phyloP scores from a whole-genome alignment of 2,888 invertebrate genomes.

The Dermolepida albohirtum region DNA sequence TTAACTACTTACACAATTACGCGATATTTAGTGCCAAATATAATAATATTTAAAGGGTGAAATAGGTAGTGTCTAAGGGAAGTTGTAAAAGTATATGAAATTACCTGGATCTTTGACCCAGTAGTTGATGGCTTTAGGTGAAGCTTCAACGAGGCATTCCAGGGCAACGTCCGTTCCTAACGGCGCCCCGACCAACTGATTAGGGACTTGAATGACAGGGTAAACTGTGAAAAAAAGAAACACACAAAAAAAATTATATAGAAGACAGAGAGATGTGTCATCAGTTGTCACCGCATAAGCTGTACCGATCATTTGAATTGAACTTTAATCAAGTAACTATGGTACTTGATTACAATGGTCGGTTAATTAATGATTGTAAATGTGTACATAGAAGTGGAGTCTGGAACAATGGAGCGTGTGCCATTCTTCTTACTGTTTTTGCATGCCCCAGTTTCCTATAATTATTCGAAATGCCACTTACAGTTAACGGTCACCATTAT shows the following conservation, averaged over 20 bases:
- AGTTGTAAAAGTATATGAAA: neutral
- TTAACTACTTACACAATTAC: too few species aligned
- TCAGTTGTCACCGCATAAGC: conserved; percentile 38
- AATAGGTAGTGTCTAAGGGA: too few species aligned
- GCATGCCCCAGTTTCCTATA: conserved; percentile 36
- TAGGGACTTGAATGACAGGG: conserved; percentile 91
- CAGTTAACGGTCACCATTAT: conserved; percentile 90
- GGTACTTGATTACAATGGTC: conserved; percentile 43
- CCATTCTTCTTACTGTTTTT: conserved; percentile 43
- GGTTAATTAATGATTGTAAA: conserved; percentile 44
- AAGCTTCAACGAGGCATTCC: conserved; percentile 91
- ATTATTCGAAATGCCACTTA: conserved; percentile 70
- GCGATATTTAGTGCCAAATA: too few species aligned
- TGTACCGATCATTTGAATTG: conserved; percentile 31
- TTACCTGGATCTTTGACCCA: conserved; percentile 88
- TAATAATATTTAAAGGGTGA: too few species aligned
- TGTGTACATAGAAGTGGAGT: conserved; percentile 40
- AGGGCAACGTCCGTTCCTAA: conserved; percentile 87
- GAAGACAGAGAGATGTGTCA: conserved; percentile 37
- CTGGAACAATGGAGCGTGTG: conserved; percentile 35
- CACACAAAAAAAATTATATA: conserved; percentile 7
- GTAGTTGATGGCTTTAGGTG: conserved; percentile 90
- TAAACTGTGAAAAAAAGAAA: conserved; percentile 75
- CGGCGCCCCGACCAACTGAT: conserved; percentile 91
- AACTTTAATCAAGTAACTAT: conserved; percentile 42